Evolutionary conservation across 2,888 invertebrate species (phyloP).

Genomic region (Athalia cordata): DNA sequence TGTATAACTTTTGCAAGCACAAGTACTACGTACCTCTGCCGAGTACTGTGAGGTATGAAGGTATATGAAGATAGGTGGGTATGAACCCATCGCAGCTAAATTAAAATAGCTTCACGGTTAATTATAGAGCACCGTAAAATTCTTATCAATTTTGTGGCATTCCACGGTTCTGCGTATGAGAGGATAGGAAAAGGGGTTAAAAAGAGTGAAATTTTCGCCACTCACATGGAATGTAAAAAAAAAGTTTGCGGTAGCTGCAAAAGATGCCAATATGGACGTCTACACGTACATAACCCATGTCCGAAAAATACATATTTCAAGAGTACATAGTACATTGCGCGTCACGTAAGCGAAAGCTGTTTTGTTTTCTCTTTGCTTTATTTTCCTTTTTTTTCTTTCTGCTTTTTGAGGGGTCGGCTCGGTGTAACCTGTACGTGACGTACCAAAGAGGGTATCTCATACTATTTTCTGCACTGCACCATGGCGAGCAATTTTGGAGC

Average conservation of each 20-base stretch:
- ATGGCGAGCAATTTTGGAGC: too few species aligned
- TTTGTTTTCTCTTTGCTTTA: too few species aligned
- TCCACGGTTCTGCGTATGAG: neutral
- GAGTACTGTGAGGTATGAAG: neutral
- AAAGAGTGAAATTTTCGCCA: neutral
- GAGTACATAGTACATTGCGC: too few species aligned
- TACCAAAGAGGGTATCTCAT: too few species aligned
- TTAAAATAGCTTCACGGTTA: neutral
- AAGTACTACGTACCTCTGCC: neutral
- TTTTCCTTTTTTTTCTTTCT: too few species aligned
- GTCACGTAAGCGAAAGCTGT: too few species aligned
- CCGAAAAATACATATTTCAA: too few species aligned
- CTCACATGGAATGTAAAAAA: neutral
- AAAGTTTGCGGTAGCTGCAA: neutral
- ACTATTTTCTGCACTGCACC: too few species aligned
- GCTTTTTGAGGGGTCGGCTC: too few species aligned
- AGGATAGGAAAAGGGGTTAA: neutral
- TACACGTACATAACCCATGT: too few species aligned
- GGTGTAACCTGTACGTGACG: too few species aligned
- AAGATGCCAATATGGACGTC: too few species aligned
- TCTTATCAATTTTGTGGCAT: constrained; percentile 5
- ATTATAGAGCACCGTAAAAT: constrained; percentile 4
- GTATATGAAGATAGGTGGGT: neutral
- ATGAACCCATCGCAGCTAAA: neutral
- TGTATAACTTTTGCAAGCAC: neutral